Evolutionary conservation across 1,140 invertebrate genomes (phyloP).

Genomic region (Antheraea pernyi): DNA sequence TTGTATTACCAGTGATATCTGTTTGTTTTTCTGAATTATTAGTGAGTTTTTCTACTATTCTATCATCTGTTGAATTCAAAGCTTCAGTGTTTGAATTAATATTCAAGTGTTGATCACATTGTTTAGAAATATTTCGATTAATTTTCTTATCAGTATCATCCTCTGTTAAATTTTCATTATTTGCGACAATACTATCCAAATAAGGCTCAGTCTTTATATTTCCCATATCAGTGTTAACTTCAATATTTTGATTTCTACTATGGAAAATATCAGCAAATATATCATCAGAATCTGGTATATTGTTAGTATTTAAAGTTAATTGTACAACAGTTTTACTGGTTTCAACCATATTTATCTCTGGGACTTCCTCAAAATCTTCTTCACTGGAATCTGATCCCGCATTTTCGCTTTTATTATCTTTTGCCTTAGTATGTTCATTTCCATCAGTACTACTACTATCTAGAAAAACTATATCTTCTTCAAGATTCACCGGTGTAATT

Average conservation of each 20-base stretch:
- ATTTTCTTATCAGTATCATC: neutral
- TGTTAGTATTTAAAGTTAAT: slow-evolving; percentile 51
- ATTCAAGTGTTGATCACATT: neutral
- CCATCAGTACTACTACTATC: slow-evolving; percentile 25
- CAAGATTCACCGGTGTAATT: neutral
- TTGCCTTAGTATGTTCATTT: slow-evolving; percentile 28
- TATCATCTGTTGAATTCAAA: neutral
- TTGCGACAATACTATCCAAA: neutral
- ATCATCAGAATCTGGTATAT: slow-evolving; percentile 80
- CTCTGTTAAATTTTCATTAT: neutral
- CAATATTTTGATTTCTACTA: slow-evolving; percentile 9
- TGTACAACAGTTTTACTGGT: slow-evolving; percentile 48
- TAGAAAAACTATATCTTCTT: slow-evolving; percentile 15
- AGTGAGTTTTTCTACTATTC: neutral
- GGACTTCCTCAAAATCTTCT: slow-evolving; percentile 81
- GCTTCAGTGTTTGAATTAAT: neutral
- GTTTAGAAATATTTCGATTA: neutral
- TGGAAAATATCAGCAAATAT: slow-evolving; percentile 85
- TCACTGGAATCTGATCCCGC: slow-evolving; percentile 61
- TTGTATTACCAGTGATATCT: neutral
- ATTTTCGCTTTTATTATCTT: slow-evolving; percentile 14
- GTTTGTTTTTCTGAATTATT: neutral
- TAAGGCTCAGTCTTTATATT: neutral
- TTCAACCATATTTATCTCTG: slow-evolving; percentile 43
- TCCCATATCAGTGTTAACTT: neutral